Conservation (phyloP, 2,797 vertebrate species). For the Notoglanidium macrostoma region DNA sequence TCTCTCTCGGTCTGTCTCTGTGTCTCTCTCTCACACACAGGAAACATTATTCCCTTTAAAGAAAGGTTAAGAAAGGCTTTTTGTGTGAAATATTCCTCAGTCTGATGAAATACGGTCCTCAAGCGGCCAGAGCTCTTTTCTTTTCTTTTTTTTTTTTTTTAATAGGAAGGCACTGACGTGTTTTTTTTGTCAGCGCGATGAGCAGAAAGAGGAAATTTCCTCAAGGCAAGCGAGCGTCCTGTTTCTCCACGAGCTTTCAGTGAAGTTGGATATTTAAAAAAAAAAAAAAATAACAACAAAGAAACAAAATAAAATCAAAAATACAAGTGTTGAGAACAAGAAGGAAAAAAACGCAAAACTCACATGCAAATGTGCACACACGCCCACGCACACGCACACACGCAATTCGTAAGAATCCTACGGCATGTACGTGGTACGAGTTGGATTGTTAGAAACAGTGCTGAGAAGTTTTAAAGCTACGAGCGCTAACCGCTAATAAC, state of each 20-base stretch:
- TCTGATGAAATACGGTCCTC: conserved; percentile 49
- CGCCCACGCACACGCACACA: conserved; percentile 5
- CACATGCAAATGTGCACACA: conserved; percentile 27
- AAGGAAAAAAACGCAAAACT: conserved; percentile 34
- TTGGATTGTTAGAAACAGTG: conserved; percentile 22
- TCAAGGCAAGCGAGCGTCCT: conserved; percentile 70
- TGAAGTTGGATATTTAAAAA: conserved; percentile 48
- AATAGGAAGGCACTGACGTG: conserved; percentile 85
- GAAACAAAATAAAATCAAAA: conserved; percentile 50
- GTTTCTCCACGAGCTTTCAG: conserved; percentile 60
- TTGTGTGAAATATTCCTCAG: conserved; percentile 75
- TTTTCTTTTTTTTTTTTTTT: not conserved
- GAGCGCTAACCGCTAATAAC: conserved; percentile 47
- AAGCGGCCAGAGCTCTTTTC: conserved; percentile 50
- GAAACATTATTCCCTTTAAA: conserved; percentile 65
- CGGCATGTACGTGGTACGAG: not conserved
- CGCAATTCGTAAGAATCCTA: not conserved
- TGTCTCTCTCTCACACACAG: not conserved
- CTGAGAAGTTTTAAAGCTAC: not conserved
- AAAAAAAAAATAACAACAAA: conserved; percentile 39
- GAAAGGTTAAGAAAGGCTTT: conserved; percentile 76
- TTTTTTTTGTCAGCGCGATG: conserved; percentile 44
- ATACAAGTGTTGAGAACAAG: conserved; percentile 29
- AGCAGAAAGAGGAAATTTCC: conserved; percentile 71
- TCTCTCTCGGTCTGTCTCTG: not conserved